These are phyloP conservation scores for Cyphomyrmex costatus DNA, from an alignment of 1,140 invertebrate species.

Conservation along the genomic window DNA sequence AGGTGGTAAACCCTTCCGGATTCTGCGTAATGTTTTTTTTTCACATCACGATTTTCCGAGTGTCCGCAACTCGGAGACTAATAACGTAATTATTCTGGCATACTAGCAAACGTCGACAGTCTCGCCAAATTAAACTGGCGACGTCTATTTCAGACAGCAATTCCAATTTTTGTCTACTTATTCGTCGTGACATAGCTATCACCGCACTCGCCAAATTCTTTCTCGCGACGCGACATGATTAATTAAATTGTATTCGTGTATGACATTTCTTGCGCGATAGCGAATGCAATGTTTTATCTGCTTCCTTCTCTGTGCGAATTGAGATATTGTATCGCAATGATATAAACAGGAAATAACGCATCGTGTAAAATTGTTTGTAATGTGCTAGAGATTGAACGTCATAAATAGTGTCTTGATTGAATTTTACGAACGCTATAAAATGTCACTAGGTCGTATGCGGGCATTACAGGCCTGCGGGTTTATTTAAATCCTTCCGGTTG, in stretches of 20 bases:
- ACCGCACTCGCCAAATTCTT: slow-evolving; percentile 17
- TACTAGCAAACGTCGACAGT: slow-evolving; percentile 23
- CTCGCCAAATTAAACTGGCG: slow-evolving; percentile 51
- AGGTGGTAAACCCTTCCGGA: slow-evolving; percentile 2
- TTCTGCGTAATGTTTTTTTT: slow-evolving; percentile 5
- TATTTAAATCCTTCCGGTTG: slow-evolving; percentile 67
- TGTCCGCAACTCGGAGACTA: slow-evolving; percentile 34
- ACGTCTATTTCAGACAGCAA: slow-evolving; percentile 28
- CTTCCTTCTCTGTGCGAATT: slow-evolving; percentile 3
- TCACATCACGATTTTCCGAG: slow-evolving; percentile 44
- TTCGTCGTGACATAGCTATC: slow-evolving; percentile 21
- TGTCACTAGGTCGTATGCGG: slow-evolving; percentile 40
- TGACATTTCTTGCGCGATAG: neutral
- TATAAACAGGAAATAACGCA: slow-evolving; percentile 10
- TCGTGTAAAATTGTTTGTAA: neutral
- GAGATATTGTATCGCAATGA: neutral
- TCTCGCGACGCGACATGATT: neutral
- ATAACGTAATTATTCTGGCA: slow-evolving; percentile 64
- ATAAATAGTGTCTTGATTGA: slow-evolving; percentile 22
- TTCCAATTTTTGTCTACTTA: slow-evolving; percentile 48
- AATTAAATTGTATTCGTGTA: slow-evolving; percentile 19
- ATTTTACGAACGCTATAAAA: slow-evolving; percentile 57
- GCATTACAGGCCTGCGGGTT: slow-evolving; percentile 58
- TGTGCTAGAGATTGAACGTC: neutral
- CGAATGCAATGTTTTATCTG: slow-evolving; percentile 26